Evolutionary conservation across 2,888 invertebrate genomes (phyloP).

Genomic region (Stenotaenia linearis): DNA sequence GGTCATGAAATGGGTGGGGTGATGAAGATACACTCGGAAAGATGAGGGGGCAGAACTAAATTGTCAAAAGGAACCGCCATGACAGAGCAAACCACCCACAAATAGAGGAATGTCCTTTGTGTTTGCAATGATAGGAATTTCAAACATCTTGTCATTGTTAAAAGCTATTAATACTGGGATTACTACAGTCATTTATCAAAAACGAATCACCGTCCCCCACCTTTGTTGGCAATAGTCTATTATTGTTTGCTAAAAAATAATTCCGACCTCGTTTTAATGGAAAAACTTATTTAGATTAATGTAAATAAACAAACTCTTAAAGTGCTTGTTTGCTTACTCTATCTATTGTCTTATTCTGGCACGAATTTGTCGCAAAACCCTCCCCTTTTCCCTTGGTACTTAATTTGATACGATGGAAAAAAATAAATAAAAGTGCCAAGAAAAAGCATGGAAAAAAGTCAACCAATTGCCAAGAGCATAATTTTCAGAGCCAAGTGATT

Average conservation of each 20-base stretch:
- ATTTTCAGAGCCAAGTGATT: slow-evolving; percentile 7
- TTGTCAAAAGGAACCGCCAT: neutral
- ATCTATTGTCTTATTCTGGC: neutral
- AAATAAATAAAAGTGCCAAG: neutral
- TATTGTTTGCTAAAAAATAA: too few species aligned
- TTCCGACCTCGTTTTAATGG: too few species aligned
- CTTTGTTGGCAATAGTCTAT: too few species aligned
- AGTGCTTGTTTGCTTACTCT: too few species aligned
- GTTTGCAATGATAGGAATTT: neutral
- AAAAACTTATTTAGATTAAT: too few species aligned
- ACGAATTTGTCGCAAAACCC: neutral
- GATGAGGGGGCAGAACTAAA: neutral
- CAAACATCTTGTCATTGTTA: neutral
- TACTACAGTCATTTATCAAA: neutral
- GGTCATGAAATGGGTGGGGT: neutral
- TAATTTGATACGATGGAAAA: neutral
- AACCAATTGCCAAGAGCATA: slow-evolving; percentile 7
- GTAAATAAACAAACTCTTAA: too few species aligned
- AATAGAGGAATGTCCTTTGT: slow-evolving; percentile 15
- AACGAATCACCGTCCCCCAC: neutral
- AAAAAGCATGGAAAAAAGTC: neutral
- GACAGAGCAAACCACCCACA: slow-evolving; percentile 16
- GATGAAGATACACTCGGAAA: slow-evolving; percentile 12
- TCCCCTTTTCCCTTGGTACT: neutral
- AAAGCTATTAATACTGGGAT: neutral